phyloP scores from a whole-genome alignment of 2,113 vertebrate genomes.

The Gnathonemus longibarbis region DNA sequence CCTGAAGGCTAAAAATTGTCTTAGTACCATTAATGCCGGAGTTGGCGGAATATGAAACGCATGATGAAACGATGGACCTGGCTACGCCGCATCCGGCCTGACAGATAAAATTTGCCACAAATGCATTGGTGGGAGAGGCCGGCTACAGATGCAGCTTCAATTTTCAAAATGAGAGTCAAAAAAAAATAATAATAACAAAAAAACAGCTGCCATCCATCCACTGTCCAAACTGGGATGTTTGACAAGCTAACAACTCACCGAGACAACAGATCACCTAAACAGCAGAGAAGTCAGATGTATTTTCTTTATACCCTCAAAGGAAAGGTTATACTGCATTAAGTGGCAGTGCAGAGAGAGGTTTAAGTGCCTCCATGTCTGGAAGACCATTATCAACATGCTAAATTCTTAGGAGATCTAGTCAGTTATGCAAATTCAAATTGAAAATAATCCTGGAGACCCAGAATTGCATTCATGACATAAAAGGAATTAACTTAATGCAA shows the following conservation, averaged over 20 bases:
- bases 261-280: background rate
- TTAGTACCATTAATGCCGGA: background rate
- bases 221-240: conserved; percentile 6
- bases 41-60: background rate
- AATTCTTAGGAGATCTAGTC: background rate
- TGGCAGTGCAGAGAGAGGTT: background rate
- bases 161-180: background rate
- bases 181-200: background rate
- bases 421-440: background rate
- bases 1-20: background rate
- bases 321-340: background rate
- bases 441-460: background rate
- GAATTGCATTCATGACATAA: background rate
- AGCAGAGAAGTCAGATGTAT: background rate
- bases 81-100: background rate
- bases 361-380: background rate
- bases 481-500: background rate
- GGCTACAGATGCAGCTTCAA: conserved; percentile 3
- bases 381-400: background rate
- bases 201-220: conserved; percentile 4
- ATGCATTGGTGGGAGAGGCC: background rate
- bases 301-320: background rate
- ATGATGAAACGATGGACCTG: background rate
- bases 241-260: background rate
- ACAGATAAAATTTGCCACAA: background rate